Conservation (phyloP, 2,888 invertebrate genomes). For the Epistrophe eligans region DNA sequence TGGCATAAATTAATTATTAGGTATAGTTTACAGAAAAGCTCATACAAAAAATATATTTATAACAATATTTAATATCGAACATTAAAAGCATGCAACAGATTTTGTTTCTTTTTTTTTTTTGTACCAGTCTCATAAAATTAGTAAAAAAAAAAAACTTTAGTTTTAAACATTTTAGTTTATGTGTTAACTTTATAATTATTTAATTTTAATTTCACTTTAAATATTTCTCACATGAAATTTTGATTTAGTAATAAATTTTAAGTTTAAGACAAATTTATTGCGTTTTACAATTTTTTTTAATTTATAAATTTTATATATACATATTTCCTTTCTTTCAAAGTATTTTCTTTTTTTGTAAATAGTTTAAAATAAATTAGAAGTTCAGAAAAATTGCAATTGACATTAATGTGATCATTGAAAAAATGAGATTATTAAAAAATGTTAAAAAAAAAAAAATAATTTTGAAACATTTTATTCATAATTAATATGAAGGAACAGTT, state of each 20-base stretch:
- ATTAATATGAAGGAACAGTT: too few relatives aligned
- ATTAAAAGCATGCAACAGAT: conserved; percentile 72
- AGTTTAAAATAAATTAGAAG: too few relatives aligned
- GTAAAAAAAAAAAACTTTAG: neutral
- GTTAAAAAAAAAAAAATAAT: too few relatives aligned
- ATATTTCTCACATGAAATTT: neutral
- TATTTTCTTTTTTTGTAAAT: too few relatives aligned
- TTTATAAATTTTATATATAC: too few relatives aligned
- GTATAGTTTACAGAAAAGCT: conserved; percentile 44
- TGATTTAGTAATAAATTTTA: neutral
- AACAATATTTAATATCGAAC: conserved; percentile 46
- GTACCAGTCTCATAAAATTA: conserved; percentile 72
- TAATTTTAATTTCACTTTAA: neutral
- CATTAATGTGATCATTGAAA: too few relatives aligned
- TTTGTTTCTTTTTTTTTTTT: conserved; percentile 19
- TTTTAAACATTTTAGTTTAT: conserved; percentile 20
- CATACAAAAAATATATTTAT: conserved; percentile 61
- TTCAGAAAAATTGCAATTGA: too few relatives aligned
- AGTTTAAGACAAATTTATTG: neutral
- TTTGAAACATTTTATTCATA: too few relatives aligned
- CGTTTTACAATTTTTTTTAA: neutral
- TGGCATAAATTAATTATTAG: conserved; percentile 45
- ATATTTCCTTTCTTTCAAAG: too few relatives aligned
- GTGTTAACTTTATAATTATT: conserved; percentile 27
- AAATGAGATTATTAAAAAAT: too few relatives aligned